Evolutionary conservation across 2,888 invertebrate species (phyloP).

Genomic region (Creontiades dilutus): DNA sequence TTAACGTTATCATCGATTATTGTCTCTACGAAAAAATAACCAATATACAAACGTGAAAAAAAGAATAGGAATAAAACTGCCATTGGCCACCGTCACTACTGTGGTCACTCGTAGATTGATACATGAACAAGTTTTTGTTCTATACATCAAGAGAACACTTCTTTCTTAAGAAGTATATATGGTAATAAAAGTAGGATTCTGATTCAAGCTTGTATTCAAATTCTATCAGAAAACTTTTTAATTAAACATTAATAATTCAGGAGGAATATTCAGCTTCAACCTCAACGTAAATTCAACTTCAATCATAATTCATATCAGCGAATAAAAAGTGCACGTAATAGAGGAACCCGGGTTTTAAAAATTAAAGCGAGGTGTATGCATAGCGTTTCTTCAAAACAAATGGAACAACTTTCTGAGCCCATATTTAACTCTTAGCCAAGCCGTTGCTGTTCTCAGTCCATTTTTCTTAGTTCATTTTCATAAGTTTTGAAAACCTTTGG

Average conservation of each 20-base stretch:
- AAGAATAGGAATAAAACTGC: no score
- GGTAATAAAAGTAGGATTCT: no score
- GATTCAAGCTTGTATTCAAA: not conserved
- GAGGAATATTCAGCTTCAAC: no score
- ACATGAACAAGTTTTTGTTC: no score
- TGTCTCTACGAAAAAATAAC: no score
- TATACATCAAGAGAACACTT: no score
- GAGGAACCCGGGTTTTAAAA: not conserved
- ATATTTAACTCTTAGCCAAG: slow-evolving; percentile 52
- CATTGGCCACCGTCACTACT: no score
- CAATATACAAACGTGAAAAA: no score
- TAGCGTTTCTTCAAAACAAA: slow-evolving; percentile 48
- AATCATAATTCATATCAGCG: slow-evolving; percentile 14
- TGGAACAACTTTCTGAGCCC: slow-evolving; percentile 63
- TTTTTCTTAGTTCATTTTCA: slow-evolving; percentile 55
- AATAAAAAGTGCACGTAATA: not conserved
- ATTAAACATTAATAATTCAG: slow-evolving; percentile 13
- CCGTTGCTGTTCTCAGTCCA: slow-evolving; percentile 37
- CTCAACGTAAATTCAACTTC: not conserved
- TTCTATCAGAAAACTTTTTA: not conserved
- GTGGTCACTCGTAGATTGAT: no score
- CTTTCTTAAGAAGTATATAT: no score
- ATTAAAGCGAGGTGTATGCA: slow-evolving; percentile 2
- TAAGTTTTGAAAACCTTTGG: slow-evolving; percentile 27
- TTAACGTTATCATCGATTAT: no score